Evolutionary conservation across 2,113 vertebrate species (phyloP).

Genomic region (Zeus faber): DNA sequence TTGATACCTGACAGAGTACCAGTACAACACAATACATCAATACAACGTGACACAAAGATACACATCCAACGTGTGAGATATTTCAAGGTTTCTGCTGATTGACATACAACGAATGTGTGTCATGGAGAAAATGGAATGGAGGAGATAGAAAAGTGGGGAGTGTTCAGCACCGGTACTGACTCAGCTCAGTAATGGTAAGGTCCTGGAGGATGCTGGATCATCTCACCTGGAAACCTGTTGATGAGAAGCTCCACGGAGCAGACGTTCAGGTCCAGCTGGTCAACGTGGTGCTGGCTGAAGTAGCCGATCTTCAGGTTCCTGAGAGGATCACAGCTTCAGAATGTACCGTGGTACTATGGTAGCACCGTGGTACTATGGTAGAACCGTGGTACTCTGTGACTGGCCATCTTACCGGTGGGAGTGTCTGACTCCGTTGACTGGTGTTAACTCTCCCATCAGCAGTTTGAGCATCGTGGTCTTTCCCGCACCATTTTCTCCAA

Average conservation of each 20-base stretch:
- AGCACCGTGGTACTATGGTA: not conserved
- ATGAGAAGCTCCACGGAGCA: conserved; percentile 91
- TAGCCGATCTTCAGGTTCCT: conserved; percentile 97
- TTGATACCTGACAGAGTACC: no score
- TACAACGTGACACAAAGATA: no score
- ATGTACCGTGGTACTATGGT: not conserved
- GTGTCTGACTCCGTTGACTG: conserved; percentile 84
- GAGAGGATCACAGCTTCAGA: conserved; percentile 16
- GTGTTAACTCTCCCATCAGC: conserved; percentile 90
- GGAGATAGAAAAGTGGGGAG: no score
- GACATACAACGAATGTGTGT: no score
- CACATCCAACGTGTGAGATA: no score
- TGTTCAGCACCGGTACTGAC: no score
- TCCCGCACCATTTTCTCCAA: conserved; percentile 94
- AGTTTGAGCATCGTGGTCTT: conserved; percentile 96
- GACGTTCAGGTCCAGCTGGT: conserved; percentile 94
- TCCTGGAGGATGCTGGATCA: no score
- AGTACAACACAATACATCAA: not conserved
- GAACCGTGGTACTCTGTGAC: not conserved
- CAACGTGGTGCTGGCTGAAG: conserved; percentile 97
- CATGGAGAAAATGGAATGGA: no score
- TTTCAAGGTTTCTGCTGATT: no score
- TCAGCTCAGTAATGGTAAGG: no score
- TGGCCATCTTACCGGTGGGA: conserved; percentile 84
- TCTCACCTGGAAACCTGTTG: conserved; percentile 89